A percentile compares a stretch with the other conserved stretches of the same genome.
Evolutionary conservation across 1,140 invertebrate genomes (phyloP).

Genomic region (Drosophila prosaltans): DNA sequence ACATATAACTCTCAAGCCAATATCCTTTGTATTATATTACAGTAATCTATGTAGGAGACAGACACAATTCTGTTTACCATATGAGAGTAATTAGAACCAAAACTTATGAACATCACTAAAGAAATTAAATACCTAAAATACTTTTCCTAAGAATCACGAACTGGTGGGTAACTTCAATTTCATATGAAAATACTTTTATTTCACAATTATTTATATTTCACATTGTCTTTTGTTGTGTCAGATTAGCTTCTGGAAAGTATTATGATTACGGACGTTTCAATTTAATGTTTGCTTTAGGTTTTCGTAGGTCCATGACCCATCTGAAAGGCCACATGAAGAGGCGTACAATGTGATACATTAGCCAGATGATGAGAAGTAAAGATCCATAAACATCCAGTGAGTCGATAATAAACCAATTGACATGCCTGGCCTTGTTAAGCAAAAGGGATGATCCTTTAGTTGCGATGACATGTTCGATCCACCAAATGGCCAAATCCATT

Average conservation of each 20-base stretch:
- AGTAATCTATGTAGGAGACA: too few species aligned
- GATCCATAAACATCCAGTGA: conserved; percentile 86
- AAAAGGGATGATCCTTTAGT: conserved; percentile 83
- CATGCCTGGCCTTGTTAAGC: conserved; percentile 83
- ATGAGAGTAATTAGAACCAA: too few species aligned
- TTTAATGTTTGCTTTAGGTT: conserved; percentile 20
- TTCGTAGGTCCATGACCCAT: conserved; percentile 5
- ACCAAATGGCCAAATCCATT: conserved; percentile 84
- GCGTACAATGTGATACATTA: conserved; percentile 19
- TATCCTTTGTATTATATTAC: too few species aligned
- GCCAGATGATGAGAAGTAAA: conserved; percentile 37
- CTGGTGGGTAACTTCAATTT: too few species aligned
- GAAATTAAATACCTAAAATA: too few species aligned
- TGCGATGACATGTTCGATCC: conserved; percentile 85
- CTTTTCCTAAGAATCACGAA: too few species aligned
- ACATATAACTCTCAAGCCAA: too few species aligned
- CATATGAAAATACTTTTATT: neutral
- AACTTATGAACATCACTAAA: too few species aligned
- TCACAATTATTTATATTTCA: neutral
- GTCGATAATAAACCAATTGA: conserved; percentile 86
- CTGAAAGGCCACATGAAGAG: neutral
- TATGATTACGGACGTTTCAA: conserved; percentile 35
- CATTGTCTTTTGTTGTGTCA: neutral
- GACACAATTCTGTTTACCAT: too few species aligned
- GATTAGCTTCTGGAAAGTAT: neutral